A percentile compares a stretch with the other conserved stretches of the same genome.
Evolutionary conservation across 1,140 invertebrate genomes (phyloP).

Genomic region (Riptortus pedestris): DNA sequence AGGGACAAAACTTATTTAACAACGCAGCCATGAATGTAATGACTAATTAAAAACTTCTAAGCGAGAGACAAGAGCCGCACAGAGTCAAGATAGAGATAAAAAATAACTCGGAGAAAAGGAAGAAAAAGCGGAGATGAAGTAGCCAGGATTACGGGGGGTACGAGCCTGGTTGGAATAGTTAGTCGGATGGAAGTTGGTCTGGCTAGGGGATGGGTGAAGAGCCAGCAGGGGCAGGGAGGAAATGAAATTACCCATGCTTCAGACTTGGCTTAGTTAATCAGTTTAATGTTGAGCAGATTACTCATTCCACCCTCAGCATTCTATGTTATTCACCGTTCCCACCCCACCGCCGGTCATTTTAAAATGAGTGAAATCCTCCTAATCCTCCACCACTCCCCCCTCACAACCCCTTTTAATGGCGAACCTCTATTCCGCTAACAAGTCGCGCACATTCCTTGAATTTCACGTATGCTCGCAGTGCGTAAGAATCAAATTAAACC

Average conservation of each 20-base stretch:
- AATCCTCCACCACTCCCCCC: background rate
- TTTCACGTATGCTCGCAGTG: no score
- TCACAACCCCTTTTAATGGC: background rate
- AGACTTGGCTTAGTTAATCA: constrained; percentile 5
- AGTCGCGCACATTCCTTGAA: no score
- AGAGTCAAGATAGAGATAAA: no score
- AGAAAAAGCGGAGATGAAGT: background rate
- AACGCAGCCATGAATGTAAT: no score
- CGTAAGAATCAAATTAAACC: no score
- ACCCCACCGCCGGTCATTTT: background rate
- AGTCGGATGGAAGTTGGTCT: background rate
- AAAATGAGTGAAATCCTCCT: background rate
- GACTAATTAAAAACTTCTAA: no score
- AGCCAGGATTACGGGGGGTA: background rate
- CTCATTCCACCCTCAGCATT: background rate
- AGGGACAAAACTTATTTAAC: no score
- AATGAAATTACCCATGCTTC: constrained; percentile 7
- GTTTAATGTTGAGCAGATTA: constrained; percentile 6
- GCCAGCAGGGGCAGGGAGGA: background rate
- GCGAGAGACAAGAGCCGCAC: no score
- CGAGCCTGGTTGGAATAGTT: background rate
- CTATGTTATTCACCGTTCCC: constrained; percentile 4
- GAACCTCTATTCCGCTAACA: no score
- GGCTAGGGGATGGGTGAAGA: background rate
- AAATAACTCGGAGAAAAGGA: no score